Evolutionary conservation across 2,113 vertebrate species (phyloP), one percentile per base, ranked within the genome.

Genomic region (Seriola rivoliana): DNA sequence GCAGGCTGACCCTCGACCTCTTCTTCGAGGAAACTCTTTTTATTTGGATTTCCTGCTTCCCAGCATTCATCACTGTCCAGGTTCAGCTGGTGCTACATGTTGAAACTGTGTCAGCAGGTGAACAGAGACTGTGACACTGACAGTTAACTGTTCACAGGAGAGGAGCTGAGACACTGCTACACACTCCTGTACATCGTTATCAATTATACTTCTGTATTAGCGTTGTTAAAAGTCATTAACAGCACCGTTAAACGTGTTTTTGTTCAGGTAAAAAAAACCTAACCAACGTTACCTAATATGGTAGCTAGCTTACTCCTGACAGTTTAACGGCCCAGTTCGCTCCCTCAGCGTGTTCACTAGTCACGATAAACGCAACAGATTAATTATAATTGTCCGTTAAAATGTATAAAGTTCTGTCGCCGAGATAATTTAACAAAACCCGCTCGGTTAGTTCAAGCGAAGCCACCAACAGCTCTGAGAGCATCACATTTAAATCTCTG

Each of bases 11-110:
- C 32, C 93, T 86, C 0, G 86, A 77, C 52, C 95, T 92, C 76
- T 95, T 95, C 46, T 88, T 92, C 2, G 82, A 82, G 4, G 85
- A 88, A 8, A 89, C 92, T 36, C 95, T 81, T 66, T 89, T 95
- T 2, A 94, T 79, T 69, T 84, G 82, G 29, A 95, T 68, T 4
- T 88, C 83, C 3, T 42, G 67, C 12, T 25, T 65, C 12, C 58
- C 85, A 1, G 66, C 54, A 59, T 71, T 87, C 93, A 95, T 94
- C 0, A 0, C 80, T 14, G 83, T 29, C 21, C 40, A 9, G 29
- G 8, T 5, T 14, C 44, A 55, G 32, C 48, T 55, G 63, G 1
- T 32, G 79, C 82, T 79, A 58, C 78, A 75, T 75, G 71, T 67
- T 10, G 23, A 1, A 36, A 29, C 25, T 29, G 25, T 29, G 25